phyloP scores from a whole-genome alignment of 2,888 invertebrate species.

The Nasonovia ribisnigri region DNA sequence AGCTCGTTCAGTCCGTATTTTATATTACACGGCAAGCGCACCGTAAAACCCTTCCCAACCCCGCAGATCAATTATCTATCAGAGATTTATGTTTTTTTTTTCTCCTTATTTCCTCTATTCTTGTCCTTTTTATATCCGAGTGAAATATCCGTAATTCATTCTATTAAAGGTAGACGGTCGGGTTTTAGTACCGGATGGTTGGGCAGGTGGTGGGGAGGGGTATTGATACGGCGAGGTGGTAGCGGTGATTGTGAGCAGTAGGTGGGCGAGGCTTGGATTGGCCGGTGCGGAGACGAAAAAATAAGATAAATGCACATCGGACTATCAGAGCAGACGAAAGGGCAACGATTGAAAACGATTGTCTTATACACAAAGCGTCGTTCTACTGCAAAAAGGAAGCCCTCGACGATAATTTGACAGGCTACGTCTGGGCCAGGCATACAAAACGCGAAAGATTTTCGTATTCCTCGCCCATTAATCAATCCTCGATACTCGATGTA shows the following conservation, averaged over 20 bases:
- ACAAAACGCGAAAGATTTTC: conserved; percentile 54
- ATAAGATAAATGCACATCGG: conserved; percentile 59
- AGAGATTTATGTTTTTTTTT: conserved; percentile 39
- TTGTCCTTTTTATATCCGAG: background rate
- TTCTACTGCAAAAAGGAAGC: conserved; percentile 41
- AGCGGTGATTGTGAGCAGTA: background rate
- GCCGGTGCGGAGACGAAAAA: background rate
- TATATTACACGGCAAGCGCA: conserved; percentile 31
- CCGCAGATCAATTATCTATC: conserved; percentile 51
- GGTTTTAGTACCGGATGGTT: background rate
- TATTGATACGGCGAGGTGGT: background rate
- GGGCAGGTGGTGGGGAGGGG: background rate
- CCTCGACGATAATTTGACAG: conserved; percentile 60
- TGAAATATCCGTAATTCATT: conserved; percentile 48
- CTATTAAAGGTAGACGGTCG: background rate
- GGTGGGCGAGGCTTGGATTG: background rate
- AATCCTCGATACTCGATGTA: conserved; percentile 51
- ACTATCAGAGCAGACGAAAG: conserved; percentile 25
- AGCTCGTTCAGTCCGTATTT: conserved; percentile 27
- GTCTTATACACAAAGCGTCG: conserved; percentile 51
- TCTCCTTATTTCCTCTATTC: background rate
- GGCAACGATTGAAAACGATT: conserved; percentile 59
- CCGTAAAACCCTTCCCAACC: conserved; percentile 32
- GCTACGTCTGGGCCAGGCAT: conserved; percentile 52
- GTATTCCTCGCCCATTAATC: conserved; percentile 60